Base-by-base conservation (phyloP, 1,140 invertebrate species). In the Sycophaga agraensis region DNA sequence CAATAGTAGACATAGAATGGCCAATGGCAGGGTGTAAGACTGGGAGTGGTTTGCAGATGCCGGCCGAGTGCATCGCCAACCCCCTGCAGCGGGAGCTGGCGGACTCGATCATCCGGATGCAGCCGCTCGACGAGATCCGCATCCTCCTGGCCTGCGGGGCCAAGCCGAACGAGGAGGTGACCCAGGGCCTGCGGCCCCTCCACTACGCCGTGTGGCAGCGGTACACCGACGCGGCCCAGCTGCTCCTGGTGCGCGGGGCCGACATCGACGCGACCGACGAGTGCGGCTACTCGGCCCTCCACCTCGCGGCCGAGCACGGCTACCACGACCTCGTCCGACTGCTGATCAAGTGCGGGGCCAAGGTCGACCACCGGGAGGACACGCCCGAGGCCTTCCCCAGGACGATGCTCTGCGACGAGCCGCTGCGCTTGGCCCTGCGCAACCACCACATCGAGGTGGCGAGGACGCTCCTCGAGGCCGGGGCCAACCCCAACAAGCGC, bases 121-220 rank as follows among this genome's bases (percentile, higher is more conserved):
- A 92, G 42, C 85, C 92, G 0, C 72, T 95, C 59, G 91, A 94
- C 68, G 93, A 96, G 68, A 89, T 97, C 22, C 82, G 91, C 35
- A 93, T 94, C 55, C 81, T 94, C 1, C 75, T 94, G 40, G 91
- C 91, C 4, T 92, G 90, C 75, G 92, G 92, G 21, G 92, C 92
- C 14, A 92, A 92, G 78, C 86, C 89, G 5, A 89, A 89, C 69
- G 88, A 90, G 67, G 84, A 87, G 14, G 88, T 90, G 14, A 89
- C 88, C 4, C 88, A 91, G 77, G 93, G 93, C 7, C 80, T 96
- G 24, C 85, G 89, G 46, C 93, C 94, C 0, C 78, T 97, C n/a
- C 94, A 96, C 75, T 97, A 96, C 75, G 93, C 93, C 0, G 91
- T 93, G 45, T 96, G 92, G 87, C 90, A 93, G 70, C 81, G 86